phyloP scores from a whole-genome alignment of 2,797 vertebrate species.

The Tarsius wallacei region DNA sequence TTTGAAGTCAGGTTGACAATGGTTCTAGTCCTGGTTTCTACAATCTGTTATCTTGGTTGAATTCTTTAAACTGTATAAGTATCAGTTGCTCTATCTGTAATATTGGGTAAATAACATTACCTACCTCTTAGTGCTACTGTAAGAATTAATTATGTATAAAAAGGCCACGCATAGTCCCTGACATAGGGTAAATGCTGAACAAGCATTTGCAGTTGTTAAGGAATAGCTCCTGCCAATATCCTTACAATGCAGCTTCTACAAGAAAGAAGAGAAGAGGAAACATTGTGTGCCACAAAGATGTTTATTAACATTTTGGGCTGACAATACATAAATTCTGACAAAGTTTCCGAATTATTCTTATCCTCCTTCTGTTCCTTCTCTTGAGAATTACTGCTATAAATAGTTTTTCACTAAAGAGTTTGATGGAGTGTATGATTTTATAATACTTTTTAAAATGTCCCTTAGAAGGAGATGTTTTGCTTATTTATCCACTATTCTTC shows the following conservation, averaged over 20 bases:
- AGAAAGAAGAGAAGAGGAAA: not conserved
- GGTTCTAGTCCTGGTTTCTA: not conserved
- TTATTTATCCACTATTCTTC: not conserved
- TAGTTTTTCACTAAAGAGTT: not conserved
- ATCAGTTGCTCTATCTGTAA: not conserved
- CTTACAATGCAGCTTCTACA: not conserved
- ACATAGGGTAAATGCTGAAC: not conserved
- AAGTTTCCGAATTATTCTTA: not conserved
- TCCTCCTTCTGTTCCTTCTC: not conserved
- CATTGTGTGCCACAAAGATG: accelerated
- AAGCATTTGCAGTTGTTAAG: not conserved
- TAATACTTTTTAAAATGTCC: not conserved
- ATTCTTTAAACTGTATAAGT: not conserved
- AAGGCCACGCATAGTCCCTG: not conserved
- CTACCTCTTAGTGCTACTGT: not conserved
- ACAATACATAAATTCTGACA: not conserved
- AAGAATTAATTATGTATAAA: not conserved
- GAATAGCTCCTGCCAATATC: accelerated
- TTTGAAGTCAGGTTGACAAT: not conserved
- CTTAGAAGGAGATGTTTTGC: not conserved
- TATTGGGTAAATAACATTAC: not conserved
- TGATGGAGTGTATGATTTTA: not conserved
- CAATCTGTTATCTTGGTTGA: not conserved
- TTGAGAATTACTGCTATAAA: not conserved
- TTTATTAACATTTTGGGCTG: not conserved